phyloP scores from a whole-genome alignment of 2,113 vertebrate species.

The Porphyrio hochstetteri region DNA sequence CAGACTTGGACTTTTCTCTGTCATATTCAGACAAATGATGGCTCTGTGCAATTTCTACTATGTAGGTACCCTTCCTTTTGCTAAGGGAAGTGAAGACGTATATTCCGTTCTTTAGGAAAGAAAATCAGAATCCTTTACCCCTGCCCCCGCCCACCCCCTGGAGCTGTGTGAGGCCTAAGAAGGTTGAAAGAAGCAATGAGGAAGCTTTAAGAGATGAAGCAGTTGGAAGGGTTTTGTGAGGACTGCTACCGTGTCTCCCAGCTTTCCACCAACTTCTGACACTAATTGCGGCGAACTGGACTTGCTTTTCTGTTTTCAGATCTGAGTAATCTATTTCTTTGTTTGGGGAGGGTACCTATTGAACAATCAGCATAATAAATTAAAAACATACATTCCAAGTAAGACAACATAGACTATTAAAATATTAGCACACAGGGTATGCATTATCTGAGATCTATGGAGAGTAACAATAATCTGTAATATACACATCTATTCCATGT shows the following conservation, averaged over 20 bases:
- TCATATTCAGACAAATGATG: not conserved
- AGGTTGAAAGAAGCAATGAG: not conserved
- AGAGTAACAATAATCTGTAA: not conserved
- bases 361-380: not conserved
- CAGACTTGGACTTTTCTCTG: not conserved
- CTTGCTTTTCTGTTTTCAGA: not conserved
- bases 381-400: not conserved
- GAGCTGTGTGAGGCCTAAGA: not conserved
- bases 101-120: not conserved
- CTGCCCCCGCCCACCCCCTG: too few species aligned
- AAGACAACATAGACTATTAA: not conserved
- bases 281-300: not conserved
- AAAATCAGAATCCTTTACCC: not conserved
- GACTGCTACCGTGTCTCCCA: not conserved
- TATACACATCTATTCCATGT: not conserved
- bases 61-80: not conserved
- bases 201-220: not conserved
- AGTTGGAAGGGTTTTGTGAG: not conserved
- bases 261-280: not conserved
- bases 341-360: not conserved
- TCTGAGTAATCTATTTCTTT: not conserved
- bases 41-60: not conserved
- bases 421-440: not conserved
- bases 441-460: not conserved
- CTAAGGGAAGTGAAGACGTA: not conserved